Evolutionary conservation across 2,113 vertebrate species (phyloP).

Genomic region (Puma concolor): DNA sequence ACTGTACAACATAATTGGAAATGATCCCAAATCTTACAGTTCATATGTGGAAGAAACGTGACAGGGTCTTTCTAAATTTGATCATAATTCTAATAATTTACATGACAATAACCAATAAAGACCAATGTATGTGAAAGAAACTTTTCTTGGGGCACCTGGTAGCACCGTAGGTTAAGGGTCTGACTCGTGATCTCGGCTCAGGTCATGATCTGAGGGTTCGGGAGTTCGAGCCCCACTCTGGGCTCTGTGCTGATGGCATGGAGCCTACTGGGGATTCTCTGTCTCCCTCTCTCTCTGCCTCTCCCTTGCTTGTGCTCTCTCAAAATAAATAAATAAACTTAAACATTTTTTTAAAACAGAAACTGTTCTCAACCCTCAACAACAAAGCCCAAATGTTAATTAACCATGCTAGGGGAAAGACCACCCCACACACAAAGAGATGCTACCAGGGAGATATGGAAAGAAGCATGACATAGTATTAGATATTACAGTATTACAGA

Average conservation of each 20-base stretch:
- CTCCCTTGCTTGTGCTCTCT: too few species aligned
- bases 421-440: background rate
- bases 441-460: background rate
- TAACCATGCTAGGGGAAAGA: background rate
- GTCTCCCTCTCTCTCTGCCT: too few species aligned
- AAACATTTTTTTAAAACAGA: too few species aligned
- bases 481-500: background rate
- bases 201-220: too few species aligned
- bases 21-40: background rate
- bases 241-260: too few species aligned
- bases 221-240: too few species aligned
- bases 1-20: background rate
- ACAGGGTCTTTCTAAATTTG: background rate
- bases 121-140: constrained; percentile 1
- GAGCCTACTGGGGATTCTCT: too few species aligned
- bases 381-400: constrained; percentile 14
- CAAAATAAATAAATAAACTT: too few species aligned
- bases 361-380: background rate
- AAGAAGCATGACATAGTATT: background rate
- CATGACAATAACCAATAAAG: background rate
- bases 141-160: background rate
- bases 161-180: too few species aligned
- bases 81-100: background rate
- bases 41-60: background rate
- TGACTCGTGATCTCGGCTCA: too few species aligned